Percentiles rank a stretch among this genome's conserved stretches.
These are phyloP conservation scores for Tryphoninae sp. DNA, from an alignment of 2,888 invertebrate genomes.

Conservation along the genomic window DNA sequence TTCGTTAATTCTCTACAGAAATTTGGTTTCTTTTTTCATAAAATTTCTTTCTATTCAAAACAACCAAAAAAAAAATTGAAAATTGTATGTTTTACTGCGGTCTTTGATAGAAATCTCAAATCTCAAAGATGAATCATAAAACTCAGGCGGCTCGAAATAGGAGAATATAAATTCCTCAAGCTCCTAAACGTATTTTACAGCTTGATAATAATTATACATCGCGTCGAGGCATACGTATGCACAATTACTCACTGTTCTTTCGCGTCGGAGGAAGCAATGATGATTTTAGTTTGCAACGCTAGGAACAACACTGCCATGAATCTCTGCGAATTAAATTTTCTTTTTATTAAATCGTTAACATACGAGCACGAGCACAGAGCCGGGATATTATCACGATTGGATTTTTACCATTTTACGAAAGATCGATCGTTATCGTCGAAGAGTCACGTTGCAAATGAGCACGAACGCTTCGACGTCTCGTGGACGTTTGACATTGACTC, in stretches of 20 bases:
- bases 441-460: slow-evolving; percentile 25
- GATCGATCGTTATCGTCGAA: not conserved
- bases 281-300: slow-evolving; percentile 61
- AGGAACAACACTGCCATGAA: slow-evolving; percentile 65
- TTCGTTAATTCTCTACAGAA: too few relatives aligned
- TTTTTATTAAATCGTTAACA: not conserved
- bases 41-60: too few relatives aligned
- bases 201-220: not conserved
- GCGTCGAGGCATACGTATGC: not conserved
- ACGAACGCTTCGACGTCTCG: slow-evolving; percentile 54
- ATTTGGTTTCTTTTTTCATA: too few relatives aligned
- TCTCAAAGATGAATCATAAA: too few relatives aligned
- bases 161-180: not conserved
- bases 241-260: slow-evolving; percentile 73
- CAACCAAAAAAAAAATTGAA: too few relatives aligned
- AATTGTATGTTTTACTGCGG: too few relatives aligned
- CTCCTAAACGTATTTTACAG: not conserved
- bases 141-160: too few relatives aligned
- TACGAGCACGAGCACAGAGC: not conserved
- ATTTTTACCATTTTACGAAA: slow-evolving; percentile 41
- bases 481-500: slow-evolving; percentile 30
- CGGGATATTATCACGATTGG: not conserved
- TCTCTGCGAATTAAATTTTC: slow-evolving; percentile 63
- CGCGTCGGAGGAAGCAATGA: slow-evolving; percentile 63
- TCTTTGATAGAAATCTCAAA: too few relatives aligned